Base-by-base conservation (phyloP, 2,888 invertebrate species). In the Miltochrista miniata region DNA sequence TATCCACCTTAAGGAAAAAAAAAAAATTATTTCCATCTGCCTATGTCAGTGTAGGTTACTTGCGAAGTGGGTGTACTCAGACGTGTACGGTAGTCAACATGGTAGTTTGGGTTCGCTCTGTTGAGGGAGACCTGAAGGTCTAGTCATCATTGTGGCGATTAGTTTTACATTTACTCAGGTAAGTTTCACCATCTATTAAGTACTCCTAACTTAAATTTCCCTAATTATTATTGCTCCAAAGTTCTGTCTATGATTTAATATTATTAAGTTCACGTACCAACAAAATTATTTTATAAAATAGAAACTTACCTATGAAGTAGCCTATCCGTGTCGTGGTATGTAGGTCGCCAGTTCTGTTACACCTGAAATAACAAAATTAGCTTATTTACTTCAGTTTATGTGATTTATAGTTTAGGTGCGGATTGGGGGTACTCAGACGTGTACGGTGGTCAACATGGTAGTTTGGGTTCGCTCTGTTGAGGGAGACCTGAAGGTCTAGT, bases 91-190 rank as follows among this genome's bases (percentile, higher is more conserved):
- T 77, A 70, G 79, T 85, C 85, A 85, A 85, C 85, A 84, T 81
- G 83, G 72, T 85, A 58, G 11, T 59, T 46, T 84, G 84, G 87
- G 87, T 88, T 88, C 87, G n/a, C 87, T 88, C 88, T 88, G 87
- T 64, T 74, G 87, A 88, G 87, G 87, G 87, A 88, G 88, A 88
- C 88, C 88, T 88, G 88, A 88, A 76, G 85, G 87, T 86, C 85
- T 24, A 29, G 68, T 87, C 87, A 87, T 87, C 87, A 87, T 84
- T 61, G 69, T 40, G 46, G 51, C 12, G 13, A 35, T 12, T 3
- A 3, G 10, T 33, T 3, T 33, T 33, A 11, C 11, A 2, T 11
- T 33, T 10, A 11, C 33, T 33, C 33, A 33, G 10, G 3, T 7
- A 3, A 1, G 10, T 11, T 33, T 24, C 18, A 5, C 18, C 18